phyloP scores from a whole-genome alignment of 2,113 vertebrate genomes.

The Macrotus californicus region DNA sequence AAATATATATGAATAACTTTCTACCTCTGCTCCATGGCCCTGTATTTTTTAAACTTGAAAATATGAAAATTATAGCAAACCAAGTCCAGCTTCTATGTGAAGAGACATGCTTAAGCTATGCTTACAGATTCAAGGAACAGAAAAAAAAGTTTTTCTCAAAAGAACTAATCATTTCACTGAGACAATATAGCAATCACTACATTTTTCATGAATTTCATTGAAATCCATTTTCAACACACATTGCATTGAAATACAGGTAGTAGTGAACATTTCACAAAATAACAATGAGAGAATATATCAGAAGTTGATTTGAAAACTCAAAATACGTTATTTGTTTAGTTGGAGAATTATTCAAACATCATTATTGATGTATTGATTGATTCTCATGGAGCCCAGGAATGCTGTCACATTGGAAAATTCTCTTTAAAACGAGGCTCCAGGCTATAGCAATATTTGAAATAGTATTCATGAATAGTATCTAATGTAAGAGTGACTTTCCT shows the following conservation, averaged over 20 bases:
- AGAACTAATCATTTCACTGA: neutral
- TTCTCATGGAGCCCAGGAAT: neutral
- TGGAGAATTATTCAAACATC: neutral
- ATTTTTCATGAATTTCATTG: neutral
- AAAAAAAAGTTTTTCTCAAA: neutral
- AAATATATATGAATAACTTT: neutral
- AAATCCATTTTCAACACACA: neutral
- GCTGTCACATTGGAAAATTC: neutral
- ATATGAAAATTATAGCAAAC: neutral
- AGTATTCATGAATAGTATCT: neutral
- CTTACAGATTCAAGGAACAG: neutral
- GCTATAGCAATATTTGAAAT: slow-evolving; percentile 1
- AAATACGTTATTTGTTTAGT: neutral
- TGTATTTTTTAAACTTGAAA: neutral
- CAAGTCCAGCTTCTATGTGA: neutral
- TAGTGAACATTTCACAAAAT: neutral
- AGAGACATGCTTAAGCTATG: neutral
- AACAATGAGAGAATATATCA: neutral
- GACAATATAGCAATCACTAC: neutral
- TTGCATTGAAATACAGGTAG: neutral
- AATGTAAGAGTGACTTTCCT: neutral
- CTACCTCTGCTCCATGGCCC: neutral
- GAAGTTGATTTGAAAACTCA: neutral
- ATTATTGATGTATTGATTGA: neutral
- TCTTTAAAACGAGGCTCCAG: neutral